Evolutionary conservation across 2,888 invertebrate species (phyloP).

Genomic region (Zele albiditarsus): DNA sequence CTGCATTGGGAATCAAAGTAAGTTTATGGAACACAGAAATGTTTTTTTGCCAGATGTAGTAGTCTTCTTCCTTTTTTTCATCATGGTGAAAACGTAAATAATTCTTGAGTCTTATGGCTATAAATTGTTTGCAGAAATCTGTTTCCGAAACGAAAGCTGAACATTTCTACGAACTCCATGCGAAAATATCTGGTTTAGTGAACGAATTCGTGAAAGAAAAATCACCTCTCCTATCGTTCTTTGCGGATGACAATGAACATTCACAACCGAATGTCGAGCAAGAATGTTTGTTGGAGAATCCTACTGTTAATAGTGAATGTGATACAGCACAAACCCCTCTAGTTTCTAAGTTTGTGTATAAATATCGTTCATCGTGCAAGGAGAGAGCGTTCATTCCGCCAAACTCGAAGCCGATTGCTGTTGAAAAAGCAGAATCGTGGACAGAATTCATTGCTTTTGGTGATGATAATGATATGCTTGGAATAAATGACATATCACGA

Average conservation of each 20-base stretch:
- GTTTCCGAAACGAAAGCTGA: constrained; percentile 48
- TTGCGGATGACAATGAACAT: constrained; percentile 28
- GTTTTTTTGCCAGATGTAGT: background rate
- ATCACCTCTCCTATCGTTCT: constrained; percentile 36
- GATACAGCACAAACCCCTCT: constrained; percentile 35
- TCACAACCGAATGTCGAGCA: constrained; percentile 29
- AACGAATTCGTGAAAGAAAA: constrained; percentile 40
- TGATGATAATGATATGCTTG: constrained; percentile 44
- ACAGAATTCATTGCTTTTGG: constrained; percentile 61
- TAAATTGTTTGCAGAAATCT: constrained; percentile 52
- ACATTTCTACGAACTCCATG: constrained; percentile 57
- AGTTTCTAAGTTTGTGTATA: constrained; percentile 60
- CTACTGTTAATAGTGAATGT: constrained; percentile 10
- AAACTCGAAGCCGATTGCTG: constrained; percentile 14
- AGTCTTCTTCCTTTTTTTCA: background rate
- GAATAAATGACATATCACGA: constrained; percentile 33
- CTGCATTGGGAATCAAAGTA: constrained; percentile 65
- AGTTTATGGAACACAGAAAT: background rate
- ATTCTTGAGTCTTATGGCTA: constrained; percentile 9
- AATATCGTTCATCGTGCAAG: constrained; percentile 60
- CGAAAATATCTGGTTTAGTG: constrained; percentile 52
- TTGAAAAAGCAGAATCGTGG: constrained; percentile 30
- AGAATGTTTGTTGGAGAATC: constrained; percentile 11
- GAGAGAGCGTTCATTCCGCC: constrained; percentile 65
- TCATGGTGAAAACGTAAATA: too few relatives aligned